Base-by-base conservation (phyloP, 2,113 vertebrate species). In the Nipponia nippon region DNA sequence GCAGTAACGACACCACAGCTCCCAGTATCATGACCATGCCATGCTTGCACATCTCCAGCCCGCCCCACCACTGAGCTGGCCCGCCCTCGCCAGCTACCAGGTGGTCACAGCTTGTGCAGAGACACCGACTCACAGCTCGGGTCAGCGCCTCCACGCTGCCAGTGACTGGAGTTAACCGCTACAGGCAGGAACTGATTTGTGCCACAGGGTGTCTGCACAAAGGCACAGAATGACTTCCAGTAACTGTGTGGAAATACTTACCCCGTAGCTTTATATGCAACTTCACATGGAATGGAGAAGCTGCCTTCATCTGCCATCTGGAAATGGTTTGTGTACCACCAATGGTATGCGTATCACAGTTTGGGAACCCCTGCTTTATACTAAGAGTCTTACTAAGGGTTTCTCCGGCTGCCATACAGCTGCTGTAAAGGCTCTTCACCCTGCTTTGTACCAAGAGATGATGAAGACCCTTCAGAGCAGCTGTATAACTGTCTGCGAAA, bases 261-360 rank as follows among this genome's bases (percentile, higher is more conserved):
- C n/a, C 66, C 87, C 0, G 1, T 7, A 30, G 78, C 84, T 89
- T 75, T 61, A 63, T 61, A 55, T 79, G 90, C 32, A 91, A 20
- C 94, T 76, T 80, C 82, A 34, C 83, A 46, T 1, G 79, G 62
- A 88, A 36, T 4, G 27, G 71, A 90, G 83, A 81, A 69, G 83
- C 67, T 77, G 95, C 79, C 93, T 90, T 40, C 88, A 30, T 56
- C 71, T 69, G 5, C 71, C 93, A 86, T 89, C 89, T 96, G 94
- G 95, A 80, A 95, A 34, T 1, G 58, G 58, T 96, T 95, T 93
- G 75, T 5, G 36, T 53, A 53, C 89, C 88, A 90, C 79, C 75
- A 69, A 10, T 15, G 56, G 47, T 27, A 21, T 65, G 88, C 55
- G 30, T 22, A 92, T 46, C 67, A 1, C 67, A 77, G 75, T 17